A percentile compares a stretch with the other conserved stretches of the same genome.
These are phyloP conservation scores for Rosalia funebris DNA, from an alignment of 2,888 invertebrate genomes.

Conservation along the genomic window DNA sequence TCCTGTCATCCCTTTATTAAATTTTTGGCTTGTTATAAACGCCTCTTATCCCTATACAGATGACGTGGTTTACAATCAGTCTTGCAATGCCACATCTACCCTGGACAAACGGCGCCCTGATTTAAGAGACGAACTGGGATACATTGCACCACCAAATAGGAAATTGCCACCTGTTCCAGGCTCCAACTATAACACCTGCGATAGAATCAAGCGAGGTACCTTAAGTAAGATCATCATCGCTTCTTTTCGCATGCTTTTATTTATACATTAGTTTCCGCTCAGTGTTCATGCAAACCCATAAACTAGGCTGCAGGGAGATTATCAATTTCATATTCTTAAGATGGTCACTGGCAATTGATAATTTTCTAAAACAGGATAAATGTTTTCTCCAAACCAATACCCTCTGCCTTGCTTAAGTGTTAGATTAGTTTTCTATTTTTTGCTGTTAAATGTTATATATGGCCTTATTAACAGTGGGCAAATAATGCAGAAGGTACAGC, in stretches of 20 bases:
- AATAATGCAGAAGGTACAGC: slow-evolving; percentile 29
- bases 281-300: slow-evolving; percentile 26
- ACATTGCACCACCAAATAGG: slow-evolving; percentile 92
- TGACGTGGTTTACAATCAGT: slow-evolving; percentile 91
- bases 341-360: background rate
- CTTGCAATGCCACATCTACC: slow-evolving; percentile 71
- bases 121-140: slow-evolving; percentile 88
- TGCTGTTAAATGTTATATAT: slow-evolving; percentile 32
- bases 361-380: slow-evolving; percentile 6
- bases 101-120: slow-evolving; percentile 86
- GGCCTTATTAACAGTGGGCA: slow-evolving; percentile 38
- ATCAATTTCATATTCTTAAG: slow-evolving; percentile 1
- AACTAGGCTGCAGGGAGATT: slow-evolving; percentile 2
- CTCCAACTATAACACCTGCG: slow-evolving; percentile 93
- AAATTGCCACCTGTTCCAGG: slow-evolving; percentile 93
- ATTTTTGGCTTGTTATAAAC: too few relatives aligned
- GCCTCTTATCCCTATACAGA: too few relatives aligned
- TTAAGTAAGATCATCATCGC: slow-evolving; percentile 76
- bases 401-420: slow-evolving; percentile 35
- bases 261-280: slow-evolving; percentile 24
- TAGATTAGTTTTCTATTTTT: slow-evolving; percentile 36
- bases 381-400: slow-evolving; percentile 12
- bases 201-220: slow-evolving; percentile 92
- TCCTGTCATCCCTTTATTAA: too few relatives aligned
- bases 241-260: slow-evolving; percentile 29